These are phyloP conservation scores for Gymnobelideus leadbeateri DNA, from an alignment of 2,113 vertebrate genomes.

Conservation along the genomic window DNA sequence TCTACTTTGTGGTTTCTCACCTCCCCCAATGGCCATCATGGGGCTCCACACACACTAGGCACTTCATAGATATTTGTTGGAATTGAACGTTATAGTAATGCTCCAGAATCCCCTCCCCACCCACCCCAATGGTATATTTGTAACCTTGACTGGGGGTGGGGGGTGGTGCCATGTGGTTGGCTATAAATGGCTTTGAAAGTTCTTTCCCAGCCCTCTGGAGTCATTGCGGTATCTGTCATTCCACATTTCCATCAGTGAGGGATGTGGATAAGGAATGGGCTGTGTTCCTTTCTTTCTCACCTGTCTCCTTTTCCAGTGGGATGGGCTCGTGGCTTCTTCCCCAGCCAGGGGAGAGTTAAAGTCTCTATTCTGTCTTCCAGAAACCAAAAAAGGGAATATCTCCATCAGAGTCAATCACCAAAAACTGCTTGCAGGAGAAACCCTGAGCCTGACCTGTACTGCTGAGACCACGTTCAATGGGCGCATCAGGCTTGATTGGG, in stretches of 20 bases:
- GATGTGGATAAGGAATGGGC: neutral
- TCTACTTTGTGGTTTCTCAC: neutral
- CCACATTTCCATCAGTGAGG: neutral
- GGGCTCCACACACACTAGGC: neutral
- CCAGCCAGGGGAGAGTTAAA: neutral
- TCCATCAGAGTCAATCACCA: conserved; percentile 72
- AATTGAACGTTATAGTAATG: neutral
- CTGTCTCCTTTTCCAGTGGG: neutral
- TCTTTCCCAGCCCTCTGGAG: neutral
- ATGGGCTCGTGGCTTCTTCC: neutral
- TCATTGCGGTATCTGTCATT: neutral
- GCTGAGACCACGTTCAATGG: conserved; percentile 87
- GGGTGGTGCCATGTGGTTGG: neutral
- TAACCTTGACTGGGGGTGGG: neutral
- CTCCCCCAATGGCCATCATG: neutral
- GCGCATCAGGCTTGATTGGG: conserved; percentile 86
- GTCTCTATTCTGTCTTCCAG: conserved; percentile 62
- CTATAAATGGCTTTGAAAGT: neutral
- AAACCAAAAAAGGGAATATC: conserved; percentile 75
- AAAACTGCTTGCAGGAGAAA: conserved; percentile 87
- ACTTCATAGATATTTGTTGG: neutral
- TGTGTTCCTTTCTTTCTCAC: neutral
- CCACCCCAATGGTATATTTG: neutral
- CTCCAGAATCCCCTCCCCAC: neutral
- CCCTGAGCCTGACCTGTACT: conserved; percentile 86